Evolutionary conservation across 2,888 invertebrate species (phyloP), one percentile per base, ranked within the genome.

Genomic region (Drosophila macrospina): DNA sequence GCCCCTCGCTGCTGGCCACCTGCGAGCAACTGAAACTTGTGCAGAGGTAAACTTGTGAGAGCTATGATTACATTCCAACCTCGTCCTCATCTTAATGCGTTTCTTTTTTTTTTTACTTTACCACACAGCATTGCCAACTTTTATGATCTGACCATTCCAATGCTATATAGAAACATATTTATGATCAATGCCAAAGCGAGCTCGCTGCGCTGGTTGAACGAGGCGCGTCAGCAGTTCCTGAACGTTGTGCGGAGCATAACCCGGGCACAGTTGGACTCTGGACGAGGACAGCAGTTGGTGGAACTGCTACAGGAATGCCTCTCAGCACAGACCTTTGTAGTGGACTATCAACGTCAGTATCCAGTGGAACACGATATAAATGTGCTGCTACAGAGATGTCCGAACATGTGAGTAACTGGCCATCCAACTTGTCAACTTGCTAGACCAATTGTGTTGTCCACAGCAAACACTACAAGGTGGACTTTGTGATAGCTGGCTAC

Each of bases 91-190:
- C 6, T 15, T 36, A 4, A 45, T 16, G 5, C 10, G 20, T 34
- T 3, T 24, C 4, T 15, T 2, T 11, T 0, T 24, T 34, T n/a
- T 13, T 0, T 4, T 24, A n/a, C n/a, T n/a, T n/a, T n/a, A n/a
- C 20, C 20, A 20, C 20, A 54, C 93, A 97, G 96, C 91, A 93
- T 97, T 91, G 94, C 96, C 71, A 94, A 94, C 70, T 94, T 96
- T 72, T 98, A 98, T 91, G 96, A 96, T 77, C 94, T 93, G 78
- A 94, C 95, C 5, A 94, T 97, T 74, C 95, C 96, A 11, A 93
- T 94, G 76, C 89, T 98, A 64, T 95, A 95, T 89, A 94, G 95
- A 84, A 94, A 93, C 69, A 90, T 96, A 24, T 93, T 93, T 50
- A 91, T 72, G 2, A 86, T 91, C 2, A 90, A 92, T 70, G 68